These are phyloP conservation scores for Australoheros facetus DNA, from an alignment of 2,797 vertebrate species.

Conservation along the genomic window DNA sequence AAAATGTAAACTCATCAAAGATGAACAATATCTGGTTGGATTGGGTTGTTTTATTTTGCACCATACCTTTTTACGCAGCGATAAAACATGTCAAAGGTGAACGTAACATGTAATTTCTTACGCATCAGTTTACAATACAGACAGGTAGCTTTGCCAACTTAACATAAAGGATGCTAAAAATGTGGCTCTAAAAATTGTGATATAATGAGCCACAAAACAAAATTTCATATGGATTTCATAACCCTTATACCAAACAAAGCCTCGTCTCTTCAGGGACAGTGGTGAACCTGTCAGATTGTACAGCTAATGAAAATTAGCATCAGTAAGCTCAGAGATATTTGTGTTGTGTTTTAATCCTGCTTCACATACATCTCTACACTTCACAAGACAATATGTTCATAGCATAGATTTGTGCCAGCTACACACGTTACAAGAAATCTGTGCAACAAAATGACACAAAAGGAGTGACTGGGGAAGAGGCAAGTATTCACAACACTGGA, in stretches of 20 bases:
- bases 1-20: background rate
- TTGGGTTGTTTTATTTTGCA: background rate
- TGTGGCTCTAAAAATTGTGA: background rate
- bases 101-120: background rate
- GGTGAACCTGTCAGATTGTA: background rate
- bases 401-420: background rate
- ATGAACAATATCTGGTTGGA: background rate
- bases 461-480: background rate
- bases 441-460: background rate
- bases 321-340: rapidly evolving
- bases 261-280: background rate
- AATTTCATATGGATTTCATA: background rate
- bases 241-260: background rate
- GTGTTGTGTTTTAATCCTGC: background rate
- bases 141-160: background rate
- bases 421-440: background rate
- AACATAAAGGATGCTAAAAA: background rate
- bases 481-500: background rate
- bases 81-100: background rate
- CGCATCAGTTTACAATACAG: background rate
- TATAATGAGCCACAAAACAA: background rate
- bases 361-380: no score
- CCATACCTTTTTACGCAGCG: background rate
- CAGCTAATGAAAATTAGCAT: background rate
- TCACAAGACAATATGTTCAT: background rate